These are phyloP conservation scores for Odontocerum albicorne DNA, from an alignment of 2,888 invertebrate species.

Conservation along the genomic window DNA sequence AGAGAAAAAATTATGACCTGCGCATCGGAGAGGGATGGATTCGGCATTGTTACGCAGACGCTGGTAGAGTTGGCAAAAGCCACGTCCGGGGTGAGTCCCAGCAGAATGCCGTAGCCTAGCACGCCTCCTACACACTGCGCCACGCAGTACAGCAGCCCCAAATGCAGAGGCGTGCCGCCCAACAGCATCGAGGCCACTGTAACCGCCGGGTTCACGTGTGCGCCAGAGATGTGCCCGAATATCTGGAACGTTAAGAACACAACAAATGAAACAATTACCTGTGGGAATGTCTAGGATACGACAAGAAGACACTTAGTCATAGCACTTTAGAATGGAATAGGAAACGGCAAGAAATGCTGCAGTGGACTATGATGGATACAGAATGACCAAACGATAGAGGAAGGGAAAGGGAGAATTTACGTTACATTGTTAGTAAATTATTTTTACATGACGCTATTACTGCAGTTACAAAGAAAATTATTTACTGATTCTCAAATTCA, in stretches of 20 bases:
- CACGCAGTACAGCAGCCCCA: not conserved
- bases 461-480: too few relatives aligned
- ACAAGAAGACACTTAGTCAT: too few relatives aligned
- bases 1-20: too few relatives aligned
- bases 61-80: not conserved
- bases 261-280: too few relatives aligned
- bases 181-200: not conserved
- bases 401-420: too few relatives aligned
- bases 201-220: not conserved
- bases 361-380: not conserved
- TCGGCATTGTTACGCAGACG: not conserved
- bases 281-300: too few relatives aligned
- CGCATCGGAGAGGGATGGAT: not conserved
- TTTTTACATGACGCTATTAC: too few relatives aligned
- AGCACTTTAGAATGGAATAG: too few relatives aligned
- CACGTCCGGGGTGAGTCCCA: not conserved
- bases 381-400: not conserved
- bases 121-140: constrained; percentile 1
- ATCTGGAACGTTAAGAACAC: not conserved
- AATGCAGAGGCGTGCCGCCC: not conserved
- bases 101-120: not conserved
- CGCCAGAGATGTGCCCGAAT: constrained; percentile 5
- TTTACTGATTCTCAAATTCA: too few relatives aligned
- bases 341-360: not conserved
- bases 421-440: not conserved